Evolutionary conservation across 2,888 invertebrate species (phyloP), one percentile per base, ranked within the genome.

Genomic region (Campopleginae sp.): DNA sequence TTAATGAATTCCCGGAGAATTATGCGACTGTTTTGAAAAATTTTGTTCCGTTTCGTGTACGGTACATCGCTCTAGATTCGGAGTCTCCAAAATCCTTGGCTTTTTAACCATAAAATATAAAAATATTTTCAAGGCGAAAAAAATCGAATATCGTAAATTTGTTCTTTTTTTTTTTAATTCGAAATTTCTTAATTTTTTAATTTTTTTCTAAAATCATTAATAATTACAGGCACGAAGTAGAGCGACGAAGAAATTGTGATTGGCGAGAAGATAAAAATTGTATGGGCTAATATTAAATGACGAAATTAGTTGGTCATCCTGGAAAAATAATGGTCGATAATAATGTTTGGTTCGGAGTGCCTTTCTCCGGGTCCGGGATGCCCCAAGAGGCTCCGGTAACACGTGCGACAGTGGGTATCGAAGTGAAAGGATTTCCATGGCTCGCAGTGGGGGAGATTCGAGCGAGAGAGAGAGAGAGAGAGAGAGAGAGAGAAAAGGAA

Each of bases 371-470:
- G n/a, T 8, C 44, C 23, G 27, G 54, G 38, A 66, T 66, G 76
- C 58, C 48, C 68, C 42, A 31, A 68, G 51, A 38, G 77, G 77
- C 54, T 68, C 65, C 33, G 48, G 65, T 48, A 33, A 58, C 71
- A 71, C 72, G 65, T n/a, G 77, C 54, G 82, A 85, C 76, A 82
- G 79, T 70, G 76, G 78, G 44, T 71, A 48, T 75, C 72, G 84
- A 77, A 63, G 65, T 80, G 82, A 84, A 84, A 86, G 86, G 84
- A 82, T 82, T 82, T 82, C 70, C 77, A 80, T 74, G 66, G 80
- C 80, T 74, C 80, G n/a, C n/a, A 33, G 66, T 66, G 54, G 74
- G 80, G 58, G 72, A 80, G 48, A 48, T 54, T 77, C 38, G 7
- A n/a, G n/a, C 23, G 80, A 72, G 65, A 54, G 65, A 76, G 51